Base-by-base conservation (phyloP, 2,113 vertebrate genomes). In the Grantiella picta region DNA sequence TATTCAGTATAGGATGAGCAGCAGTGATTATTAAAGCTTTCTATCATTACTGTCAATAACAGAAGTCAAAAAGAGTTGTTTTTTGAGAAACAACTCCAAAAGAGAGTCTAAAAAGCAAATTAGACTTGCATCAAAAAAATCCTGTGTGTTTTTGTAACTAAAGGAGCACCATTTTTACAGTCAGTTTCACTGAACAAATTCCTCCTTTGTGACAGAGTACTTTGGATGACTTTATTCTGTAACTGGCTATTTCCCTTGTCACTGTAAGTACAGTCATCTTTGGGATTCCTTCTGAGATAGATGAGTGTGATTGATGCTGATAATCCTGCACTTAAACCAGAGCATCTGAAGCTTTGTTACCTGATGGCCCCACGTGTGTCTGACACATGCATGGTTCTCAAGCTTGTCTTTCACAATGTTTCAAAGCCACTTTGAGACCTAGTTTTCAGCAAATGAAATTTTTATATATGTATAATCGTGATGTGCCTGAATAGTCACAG, bases 191-290 rank as follows among this genome's bases (percentile, higher is more conserved):
- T 93, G 95, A 93, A 90, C 82, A 78, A 63, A 92, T 90, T 86
- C 85, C 71, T 96, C 85, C 79, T 92, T 92, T 89, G 94, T 96
- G 77, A 29, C 72, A 89, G 78, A 91, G 94, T 84, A 42, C 90
- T 93, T 95, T 59, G 2, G 76, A 15, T 94, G 93, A 81, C 47
- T 90, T 96, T 93, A 78, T 94, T 95, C 94, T 94, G 76, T 94
- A 86, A 71, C 84, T 91, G 73, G 11, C 29, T 73, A 23, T 82
- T 95, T 85, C 93, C 90, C 75, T 93, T 96, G 64, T 89, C 44
- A 66, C 29, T 96, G 64, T 96, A 90, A 96, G 90, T 93, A 49
- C 83, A 92, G 90, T 59, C 60, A 56, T 89, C 71, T 88, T 68
- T 78, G 80, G 85, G 61, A 80, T 95, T 92, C 72, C 69, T 95